Conservation (phyloP, 2,888 invertebrate genomes). For the Cyaniris semiargus region DNA sequence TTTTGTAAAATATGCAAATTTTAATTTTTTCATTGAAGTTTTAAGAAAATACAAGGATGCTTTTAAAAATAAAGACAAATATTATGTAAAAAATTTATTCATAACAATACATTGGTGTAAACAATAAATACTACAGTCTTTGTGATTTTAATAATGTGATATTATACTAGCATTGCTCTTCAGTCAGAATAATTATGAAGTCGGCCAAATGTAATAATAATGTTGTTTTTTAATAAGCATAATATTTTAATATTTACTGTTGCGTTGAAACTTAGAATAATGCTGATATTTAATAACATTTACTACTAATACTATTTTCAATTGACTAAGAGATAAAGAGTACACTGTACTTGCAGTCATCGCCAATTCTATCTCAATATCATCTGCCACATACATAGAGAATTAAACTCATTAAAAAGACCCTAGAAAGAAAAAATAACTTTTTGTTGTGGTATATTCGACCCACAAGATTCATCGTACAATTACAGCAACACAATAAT, state of each 20-base stretch:
- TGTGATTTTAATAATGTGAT: conserved; percentile 17
- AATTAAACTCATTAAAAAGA: too few species aligned
- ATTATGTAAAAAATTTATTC: conserved; percentile 27
- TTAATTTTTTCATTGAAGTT: too few species aligned
- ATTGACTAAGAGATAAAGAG: neutral
- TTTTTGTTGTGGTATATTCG: too few species aligned
- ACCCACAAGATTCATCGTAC: too few species aligned
- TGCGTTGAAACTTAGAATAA: too few species aligned
- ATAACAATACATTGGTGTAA: conserved; percentile 27
- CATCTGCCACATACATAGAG: too few species aligned
- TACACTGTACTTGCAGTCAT: neutral
- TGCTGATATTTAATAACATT: too few species aligned
- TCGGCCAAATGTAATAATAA: neutral
- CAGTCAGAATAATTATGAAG: neutral
- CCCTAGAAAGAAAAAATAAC: too few species aligned
- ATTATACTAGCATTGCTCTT: neutral
- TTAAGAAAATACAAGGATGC: neutral
- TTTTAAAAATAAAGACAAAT: conserved; percentile 2
- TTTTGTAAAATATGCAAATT: too few species aligned
- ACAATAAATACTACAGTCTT: conserved; percentile 26
- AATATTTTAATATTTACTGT: neutral
- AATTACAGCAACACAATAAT: too few species aligned
- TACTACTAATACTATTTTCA: neutral
- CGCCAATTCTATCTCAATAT: neutral
- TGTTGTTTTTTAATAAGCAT: neutral